A percentile compares a stretch with the other conserved stretches of the same genome.
Conservation (phyloP, 2,888 invertebrate species). For the Watsonalla binaria region DNA sequence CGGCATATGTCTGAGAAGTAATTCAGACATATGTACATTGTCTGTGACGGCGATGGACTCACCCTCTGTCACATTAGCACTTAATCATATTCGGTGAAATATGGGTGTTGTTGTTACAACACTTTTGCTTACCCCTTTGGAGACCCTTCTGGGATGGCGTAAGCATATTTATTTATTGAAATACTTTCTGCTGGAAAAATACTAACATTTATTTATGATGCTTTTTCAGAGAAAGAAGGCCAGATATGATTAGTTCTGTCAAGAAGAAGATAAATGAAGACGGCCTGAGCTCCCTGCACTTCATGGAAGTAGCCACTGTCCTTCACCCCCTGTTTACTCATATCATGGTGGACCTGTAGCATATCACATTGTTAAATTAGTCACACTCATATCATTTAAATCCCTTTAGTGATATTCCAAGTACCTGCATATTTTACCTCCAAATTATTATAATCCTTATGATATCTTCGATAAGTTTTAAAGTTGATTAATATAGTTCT, state of each 20-base stretch:
- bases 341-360: conserved; percentile 77
- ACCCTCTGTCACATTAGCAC: too few relatives aligned
- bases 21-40: too few relatives aligned
- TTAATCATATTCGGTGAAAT: too few relatives aligned
- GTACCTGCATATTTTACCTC: conserved; percentile 1
- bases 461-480: too few relatives aligned
- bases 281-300: conserved; percentile 81
- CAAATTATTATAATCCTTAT: background rate
- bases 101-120: too few relatives aligned
- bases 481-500: too few relatives aligned
- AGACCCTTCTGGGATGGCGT: too few relatives aligned
- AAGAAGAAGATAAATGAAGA: conserved; percentile 75
- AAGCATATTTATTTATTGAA: too few relatives aligned
- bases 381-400: background rate
- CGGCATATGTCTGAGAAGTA: too few relatives aligned
- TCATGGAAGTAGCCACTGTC: conserved; percentile 75
- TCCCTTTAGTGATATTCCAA: background rate
- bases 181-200: too few relatives aligned
- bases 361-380: conserved; percentile 25
- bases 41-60: too few relatives aligned
- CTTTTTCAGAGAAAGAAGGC: conserved; percentile 64
- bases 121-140: too few relatives aligned
- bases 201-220: conserved; percentile 1
- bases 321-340: conserved; percentile 81
- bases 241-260: conserved; percentile 60